Conservation (phyloP, 92 coral and sea anemone species). For the Actinernus sp. region DNA sequence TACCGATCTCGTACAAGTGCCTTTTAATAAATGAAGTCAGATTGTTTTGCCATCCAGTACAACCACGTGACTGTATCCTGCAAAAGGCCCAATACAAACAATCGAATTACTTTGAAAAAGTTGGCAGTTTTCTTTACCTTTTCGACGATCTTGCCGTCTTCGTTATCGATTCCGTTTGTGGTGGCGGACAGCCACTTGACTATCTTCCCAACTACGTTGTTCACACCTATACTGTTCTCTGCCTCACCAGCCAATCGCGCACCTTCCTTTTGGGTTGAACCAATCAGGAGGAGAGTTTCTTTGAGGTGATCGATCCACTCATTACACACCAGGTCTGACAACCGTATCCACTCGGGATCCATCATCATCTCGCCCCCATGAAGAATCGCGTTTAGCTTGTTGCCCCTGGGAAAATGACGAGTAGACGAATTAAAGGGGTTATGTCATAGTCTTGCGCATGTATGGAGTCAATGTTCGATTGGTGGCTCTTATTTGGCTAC, state of each 20-base stretch:
- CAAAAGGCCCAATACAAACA: no score
- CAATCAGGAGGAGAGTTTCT: constrained; percentile 73
- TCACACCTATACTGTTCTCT: constrained; percentile 75
- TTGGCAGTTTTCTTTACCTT: no score
- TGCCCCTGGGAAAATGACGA: constrained; percentile 81
- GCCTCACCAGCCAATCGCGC: constrained; percentile 71
- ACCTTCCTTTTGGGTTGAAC: constrained; percentile 86
- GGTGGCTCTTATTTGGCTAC: no score
- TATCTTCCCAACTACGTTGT: constrained; percentile 70
- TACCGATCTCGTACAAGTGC: no score
- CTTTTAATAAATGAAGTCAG: no score
- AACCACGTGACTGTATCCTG: no score
- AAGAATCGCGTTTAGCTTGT: constrained; percentile 79
- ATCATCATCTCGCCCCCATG: constrained; percentile 85
- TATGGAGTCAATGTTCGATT: no score
- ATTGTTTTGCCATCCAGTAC: no score
- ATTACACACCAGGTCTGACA: constrained; percentile 77
- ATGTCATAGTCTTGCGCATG: no score
- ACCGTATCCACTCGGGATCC: constrained; percentile 95
- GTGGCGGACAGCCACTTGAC: constrained; percentile 90
- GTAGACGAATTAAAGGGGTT: no score
- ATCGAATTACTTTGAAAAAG: no score
- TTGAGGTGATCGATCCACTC: constrained; percentile 89
- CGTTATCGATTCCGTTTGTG: constrained; percentile 89
- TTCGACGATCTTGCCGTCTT: constrained; percentile 91